Conservation (phyloP, 2,797 vertebrate genomes). For the Rhodeus uyekii region DNA sequence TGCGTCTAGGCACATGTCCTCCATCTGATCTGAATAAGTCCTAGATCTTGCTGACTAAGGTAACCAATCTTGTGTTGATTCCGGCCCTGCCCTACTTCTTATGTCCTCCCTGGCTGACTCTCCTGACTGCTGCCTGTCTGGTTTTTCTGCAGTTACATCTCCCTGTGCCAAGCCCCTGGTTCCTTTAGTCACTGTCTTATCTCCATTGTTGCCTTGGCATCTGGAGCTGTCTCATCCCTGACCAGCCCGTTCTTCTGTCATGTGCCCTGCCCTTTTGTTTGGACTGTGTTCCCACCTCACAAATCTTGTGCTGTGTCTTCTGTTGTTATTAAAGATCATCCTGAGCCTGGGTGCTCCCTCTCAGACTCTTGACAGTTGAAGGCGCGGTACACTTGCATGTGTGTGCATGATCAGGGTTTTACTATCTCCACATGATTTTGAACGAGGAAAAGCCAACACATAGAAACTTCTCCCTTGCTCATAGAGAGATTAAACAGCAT, state of each 20-base stretch:
- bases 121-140: too few species aligned
- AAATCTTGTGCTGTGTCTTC: not conserved
- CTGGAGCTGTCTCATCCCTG: not conserved
- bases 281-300: not conserved
- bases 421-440: not conserved
- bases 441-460: not conserved
- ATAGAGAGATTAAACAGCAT: not conserved
- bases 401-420: not conserved
- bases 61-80: too few species aligned
- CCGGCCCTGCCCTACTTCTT: too few species aligned
- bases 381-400: not conserved
- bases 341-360: not conserved
- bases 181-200: not conserved
- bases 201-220: not conserved
- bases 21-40: too few species aligned
- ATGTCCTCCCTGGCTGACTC: too few species aligned
- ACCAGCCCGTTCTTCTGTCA: not conserved
- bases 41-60: too few species aligned
- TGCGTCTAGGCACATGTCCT: too few species aligned
- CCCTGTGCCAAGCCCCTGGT: not conserved
- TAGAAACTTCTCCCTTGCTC: not conserved
- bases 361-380: not conserved
- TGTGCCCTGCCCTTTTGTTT: not conserved
- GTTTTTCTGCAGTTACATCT: too few species aligned
- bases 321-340: not conserved